These are phyloP conservation scores for Pseudochirops corinnae DNA, from an alignment of 2,797 vertebrate genomes.

Conservation along the genomic window DNA sequence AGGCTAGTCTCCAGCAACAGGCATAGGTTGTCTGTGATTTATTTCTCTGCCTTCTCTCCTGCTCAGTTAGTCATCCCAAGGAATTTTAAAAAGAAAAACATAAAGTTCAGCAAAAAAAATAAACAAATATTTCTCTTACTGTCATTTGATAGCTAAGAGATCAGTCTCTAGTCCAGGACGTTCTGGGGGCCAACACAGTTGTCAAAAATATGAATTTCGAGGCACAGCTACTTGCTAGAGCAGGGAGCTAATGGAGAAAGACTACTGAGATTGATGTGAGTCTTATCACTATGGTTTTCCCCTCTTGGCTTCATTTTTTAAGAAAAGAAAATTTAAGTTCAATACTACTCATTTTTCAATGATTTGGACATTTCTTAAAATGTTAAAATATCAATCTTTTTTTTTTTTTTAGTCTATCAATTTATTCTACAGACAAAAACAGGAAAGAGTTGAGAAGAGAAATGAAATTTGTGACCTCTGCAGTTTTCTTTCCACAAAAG, in stretches of 20 bases:
- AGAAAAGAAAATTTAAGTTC: background rate
- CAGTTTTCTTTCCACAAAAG: slow-evolving; percentile 26
- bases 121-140: background rate
- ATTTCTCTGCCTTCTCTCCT: background rate
- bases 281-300: background rate
- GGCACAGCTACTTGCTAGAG: background rate
- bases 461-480: slow-evolving; percentile 21
- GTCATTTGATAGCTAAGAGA: background rate
- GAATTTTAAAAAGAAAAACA: background rate
- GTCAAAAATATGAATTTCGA: background rate
- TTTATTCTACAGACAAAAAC: too few species aligned
- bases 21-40: background rate
- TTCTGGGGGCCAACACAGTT: background rate
- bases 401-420: background rate
- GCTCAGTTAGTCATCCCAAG: background rate
- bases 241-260: background rate
- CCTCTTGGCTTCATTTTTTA: background rate
- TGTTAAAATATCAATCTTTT: background rate
- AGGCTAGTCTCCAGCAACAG: background rate
- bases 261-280: background rate
- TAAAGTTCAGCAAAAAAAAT: background rate
- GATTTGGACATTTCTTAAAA: background rate
- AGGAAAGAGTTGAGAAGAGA: background rate
- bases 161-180: background rate
- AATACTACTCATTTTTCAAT: background rate